Evolutionary conservation across 2,888 invertebrate genomes (phyloP).

Genomic region (Drosophila longiperda): DNA sequence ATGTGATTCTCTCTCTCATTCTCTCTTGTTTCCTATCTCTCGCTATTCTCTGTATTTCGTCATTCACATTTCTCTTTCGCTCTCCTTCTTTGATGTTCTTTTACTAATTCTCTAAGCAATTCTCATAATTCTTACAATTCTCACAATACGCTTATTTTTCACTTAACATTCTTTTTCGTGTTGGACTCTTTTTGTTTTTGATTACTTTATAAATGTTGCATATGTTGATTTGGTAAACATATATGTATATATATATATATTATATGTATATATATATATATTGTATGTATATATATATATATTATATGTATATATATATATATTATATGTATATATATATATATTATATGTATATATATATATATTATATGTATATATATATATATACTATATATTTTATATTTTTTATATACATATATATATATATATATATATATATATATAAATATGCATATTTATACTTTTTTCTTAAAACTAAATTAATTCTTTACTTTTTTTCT

Average conservation of each 20-base stretch:
- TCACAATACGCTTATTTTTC: constrained; percentile 74
- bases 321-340: constrained; percentile 11
- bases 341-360: constrained; percentile 10
- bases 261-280: constrained; percentile 19
- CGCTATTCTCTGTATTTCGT: neutral
- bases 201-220: constrained; percentile 50
- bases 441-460: constrained; percentile 39
- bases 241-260: constrained; percentile 2
- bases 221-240: constrained; percentile 30
- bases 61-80: neutral
- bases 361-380: constrained; percentile 17
- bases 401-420: constrained; percentile 16
- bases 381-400: constrained; percentile 13
- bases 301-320: constrained; percentile 6
- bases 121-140: constrained; percentile 52
- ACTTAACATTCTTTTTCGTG: constrained; percentile 30
- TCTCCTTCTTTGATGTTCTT: neutral
- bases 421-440: constrained; percentile 36
- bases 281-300: constrained; percentile 16
- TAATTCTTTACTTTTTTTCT: neutral
- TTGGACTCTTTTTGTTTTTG: constrained; percentile 13
- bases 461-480: constrained; percentile 4
- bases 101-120: constrained; percentile 56
- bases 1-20: neutral
- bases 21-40: neutral